Percentiles rank a stretch among this genome's conserved stretches.
These are phyloP conservation scores for Pelosia muscerda DNA, from an alignment of 2,888 invertebrate species.

Conservation along the genomic window DNA sequence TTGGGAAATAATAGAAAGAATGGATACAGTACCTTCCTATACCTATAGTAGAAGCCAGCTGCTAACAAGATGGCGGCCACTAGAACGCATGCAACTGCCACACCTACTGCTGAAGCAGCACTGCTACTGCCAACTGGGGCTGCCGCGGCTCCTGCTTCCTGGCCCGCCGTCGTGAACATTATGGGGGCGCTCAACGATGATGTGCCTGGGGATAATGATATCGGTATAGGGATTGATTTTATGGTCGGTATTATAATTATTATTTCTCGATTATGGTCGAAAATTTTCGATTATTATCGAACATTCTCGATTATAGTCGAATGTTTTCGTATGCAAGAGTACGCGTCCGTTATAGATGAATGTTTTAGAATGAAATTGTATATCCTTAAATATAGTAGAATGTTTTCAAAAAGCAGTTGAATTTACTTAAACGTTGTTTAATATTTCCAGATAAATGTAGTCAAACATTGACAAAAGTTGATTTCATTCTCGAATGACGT, in stretches of 20 bases:
- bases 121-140: conserved; percentile 85
- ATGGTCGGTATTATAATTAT: no score
- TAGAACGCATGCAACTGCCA: conserved; percentile 88
- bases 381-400: background rate
- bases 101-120: conserved; percentile 88
- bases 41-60: conserved; percentile 88
- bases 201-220: conserved; percentile 83
- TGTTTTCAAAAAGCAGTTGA: background rate
- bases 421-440: background rate
- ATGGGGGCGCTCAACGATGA: conserved; percentile 91
- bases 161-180: conserved; percentile 91
- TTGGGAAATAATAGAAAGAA: background rate
- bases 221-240: background rate
- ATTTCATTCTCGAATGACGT: no score
- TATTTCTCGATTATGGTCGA: no score
- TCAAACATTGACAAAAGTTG: no score
- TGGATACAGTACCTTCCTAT: conserved; percentile 79
- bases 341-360: no score
- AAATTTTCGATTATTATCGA: background rate
- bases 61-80: conserved; percentile 88
- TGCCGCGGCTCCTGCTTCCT: conserved; percentile 90
- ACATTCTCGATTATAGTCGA: background rate
- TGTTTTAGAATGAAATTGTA: no score
- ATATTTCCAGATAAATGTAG: no score
- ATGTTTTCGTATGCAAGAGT: no score